Conservation (phyloP, 2,888 invertebrate species). For the Calameuta pallipes region DNA sequence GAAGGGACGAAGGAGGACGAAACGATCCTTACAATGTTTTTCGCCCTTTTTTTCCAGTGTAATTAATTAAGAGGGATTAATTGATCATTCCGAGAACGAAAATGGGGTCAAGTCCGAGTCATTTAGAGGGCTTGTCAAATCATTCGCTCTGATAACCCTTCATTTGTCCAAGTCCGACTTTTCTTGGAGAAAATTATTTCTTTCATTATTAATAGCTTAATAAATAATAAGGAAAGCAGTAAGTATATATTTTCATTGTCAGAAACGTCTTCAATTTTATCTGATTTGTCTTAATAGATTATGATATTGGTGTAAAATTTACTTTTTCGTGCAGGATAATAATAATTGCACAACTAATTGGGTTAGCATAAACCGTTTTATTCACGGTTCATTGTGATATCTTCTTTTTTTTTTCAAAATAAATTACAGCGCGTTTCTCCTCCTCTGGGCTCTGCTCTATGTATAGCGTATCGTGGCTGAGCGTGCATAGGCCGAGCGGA, state of each 20-base stretch:
- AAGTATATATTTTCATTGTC: neutral
- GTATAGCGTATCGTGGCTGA: neutral
- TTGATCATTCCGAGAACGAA: slow-evolving; percentile 1
- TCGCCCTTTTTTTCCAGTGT: slow-evolving; percentile 17
- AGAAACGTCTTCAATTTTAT: neutral
- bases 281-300: neutral
- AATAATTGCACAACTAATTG: neutral
- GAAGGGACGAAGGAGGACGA: neutral
- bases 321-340: neutral
- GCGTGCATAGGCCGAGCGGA: slow-evolving; percentile 40
- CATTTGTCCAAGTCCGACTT: neutral
- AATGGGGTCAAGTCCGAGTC: neutral
- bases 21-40: neutral
- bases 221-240: neutral
- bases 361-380: neutral
- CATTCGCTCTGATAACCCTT: neutral
- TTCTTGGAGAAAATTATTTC: neutral
- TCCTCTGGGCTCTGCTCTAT: neutral
- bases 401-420: neutral
- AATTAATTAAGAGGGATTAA: slow-evolving; percentile 31
- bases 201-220: neutral
- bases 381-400: neutral
- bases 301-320: neutral
- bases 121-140: neutral
- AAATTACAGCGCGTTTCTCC: neutral